Evolutionary conservation across 2,888 invertebrate species (phyloP), one percentile per base, ranked within the genome.

Genomic region (Isotomurus palustris): DNA sequence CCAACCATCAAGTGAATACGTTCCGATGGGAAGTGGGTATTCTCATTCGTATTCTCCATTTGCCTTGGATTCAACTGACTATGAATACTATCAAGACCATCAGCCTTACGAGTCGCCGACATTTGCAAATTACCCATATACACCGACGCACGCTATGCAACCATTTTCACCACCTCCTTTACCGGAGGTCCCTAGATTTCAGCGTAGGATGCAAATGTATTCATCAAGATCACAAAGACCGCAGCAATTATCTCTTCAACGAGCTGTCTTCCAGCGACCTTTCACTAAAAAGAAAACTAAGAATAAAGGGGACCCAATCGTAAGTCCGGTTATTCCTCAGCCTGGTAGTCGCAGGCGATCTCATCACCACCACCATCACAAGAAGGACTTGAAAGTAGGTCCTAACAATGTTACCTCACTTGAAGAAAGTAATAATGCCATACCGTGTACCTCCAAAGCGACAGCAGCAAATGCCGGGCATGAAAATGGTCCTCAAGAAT

Each of bases 271-370:
- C 29, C 58, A 62, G n/a, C 48, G 56, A 12, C 59, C 57, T 22
- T 57, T 57, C 35, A 36, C 50, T 44, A 45, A 60, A 3, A 29
- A 59, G 2, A 45, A 58, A 19, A 56, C 60, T 48, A 59, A 63
- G 27, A 59, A 68, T 38, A 61, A 63, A 45, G 55, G 58, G 24
- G 91, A 91, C 75, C 91, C 90, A 76, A 92, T 92, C 69, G 92
- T 92, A 14, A 91, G 91, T 73, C 92, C 91, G 0, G 92, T 91
- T 32, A 86, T 91, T 58, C 91, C 90, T 8, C 91, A 91, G 74
- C 91, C 91, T 0, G 90, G 90, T 2, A 69, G 70, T 40, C 51
- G 72, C 22, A 68, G 70, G 36, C 54, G 70, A 24, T 63, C 67
- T 38, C 59, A 63, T 43, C 59, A 61, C 44, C 60, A 57, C 45